These are phyloP conservation scores for Tineola bisselliella DNA, from an alignment of 2,888 invertebrate species.

Conservation along the genomic window DNA sequence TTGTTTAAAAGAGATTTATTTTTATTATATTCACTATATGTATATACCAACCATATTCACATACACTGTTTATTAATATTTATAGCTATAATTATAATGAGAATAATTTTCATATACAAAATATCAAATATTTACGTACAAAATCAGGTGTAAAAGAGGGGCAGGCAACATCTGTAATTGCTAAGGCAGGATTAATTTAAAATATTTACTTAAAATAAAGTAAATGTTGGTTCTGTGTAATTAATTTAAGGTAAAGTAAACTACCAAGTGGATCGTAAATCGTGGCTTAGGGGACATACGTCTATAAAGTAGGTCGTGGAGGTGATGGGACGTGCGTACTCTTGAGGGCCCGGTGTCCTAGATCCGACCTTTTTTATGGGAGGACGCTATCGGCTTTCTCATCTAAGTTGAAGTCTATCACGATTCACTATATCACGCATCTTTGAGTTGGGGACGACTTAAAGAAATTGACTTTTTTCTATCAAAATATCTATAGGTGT, in stretches of 20 bases:
- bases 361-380: slow-evolving; percentile 56
- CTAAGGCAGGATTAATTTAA: neutral
- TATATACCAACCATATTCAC: too few relatives aligned
- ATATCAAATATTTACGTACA: neutral
- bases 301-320: slow-evolving; percentile 49
- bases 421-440: slow-evolving; percentile 40
- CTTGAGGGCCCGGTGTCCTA: slow-evolving; percentile 39
- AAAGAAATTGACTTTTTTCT: slow-evolving; percentile 11
- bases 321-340: slow-evolving; percentile 43
- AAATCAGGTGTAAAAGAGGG: neutral
- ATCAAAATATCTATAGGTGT: slow-evolving; percentile 14
- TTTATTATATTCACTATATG: neutral
- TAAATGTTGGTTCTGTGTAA: slow-evolving; percentile 19
- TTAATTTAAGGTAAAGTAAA: slow-evolving; percentile 34
- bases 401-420: slow-evolving; percentile 53
- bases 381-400: slow-evolving; percentile 55
- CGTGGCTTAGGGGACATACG: slow-evolving; percentile 47
- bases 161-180: neutral
- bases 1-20: neutral
- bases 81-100: too few relatives aligned
- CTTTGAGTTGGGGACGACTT: slow-evolving; percentile 28
- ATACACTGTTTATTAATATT: too few relatives aligned
- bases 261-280: slow-evolving; percentile 39
- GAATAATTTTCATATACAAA: too few relatives aligned
- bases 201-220: slow-evolving; percentile 8